Evolutionary conservation across 2,113 vertebrate genomes (phyloP), one percentile per base, ranked within the genome.

Genomic region (Thalassarche chlororhynchos): DNA sequence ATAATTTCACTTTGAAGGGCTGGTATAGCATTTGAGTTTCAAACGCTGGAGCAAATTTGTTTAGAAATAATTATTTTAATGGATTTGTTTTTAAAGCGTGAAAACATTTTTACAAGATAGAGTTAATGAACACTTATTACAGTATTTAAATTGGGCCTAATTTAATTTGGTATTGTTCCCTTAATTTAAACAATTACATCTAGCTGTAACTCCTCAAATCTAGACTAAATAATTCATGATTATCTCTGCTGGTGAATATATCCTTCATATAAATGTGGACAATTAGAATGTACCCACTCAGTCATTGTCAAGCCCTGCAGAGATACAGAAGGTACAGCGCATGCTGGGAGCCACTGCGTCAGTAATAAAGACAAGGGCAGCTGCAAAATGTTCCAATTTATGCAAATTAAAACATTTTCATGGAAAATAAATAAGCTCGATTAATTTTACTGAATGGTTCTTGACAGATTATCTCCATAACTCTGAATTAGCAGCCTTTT

Each of bases 341-440:
- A 80, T 32, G 82, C 95, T 91, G 83, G 78, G 93, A 97, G 87
- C 60, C 81, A 87, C 74, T 72, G 75, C 40, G 28, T 90, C 78
- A 86, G 91, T 87, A 94, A 94, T 94, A 94, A 94, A 91, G 94
- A 95, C 64, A 76, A 96, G 87, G 94, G 94, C 95, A 91, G 94
- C 93, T 90, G 94, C 87, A 97, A 96, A 97, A 97, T 88, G 84
- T 87, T 94, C 91, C 81, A 94, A 97, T 96, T 96, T 96, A 97
- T 96, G 95, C 93, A 97, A 97, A 97, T 97, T 77, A 89, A 96
- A 97, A 94, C 88, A 92, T 96, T 97, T 97, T 93, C 75, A 93
- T 66, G 93, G 89, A 94, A 96, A 97, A 90, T 87, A 97, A 97
- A 96, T 93, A 96, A 94, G 89, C 95, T 94, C 34, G 21, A 93